These are phyloP conservation scores for Arbacia lixula DNA, from an alignment of 53 echinoderm and acorn worm genomes.

Conservation along the genomic window DNA sequence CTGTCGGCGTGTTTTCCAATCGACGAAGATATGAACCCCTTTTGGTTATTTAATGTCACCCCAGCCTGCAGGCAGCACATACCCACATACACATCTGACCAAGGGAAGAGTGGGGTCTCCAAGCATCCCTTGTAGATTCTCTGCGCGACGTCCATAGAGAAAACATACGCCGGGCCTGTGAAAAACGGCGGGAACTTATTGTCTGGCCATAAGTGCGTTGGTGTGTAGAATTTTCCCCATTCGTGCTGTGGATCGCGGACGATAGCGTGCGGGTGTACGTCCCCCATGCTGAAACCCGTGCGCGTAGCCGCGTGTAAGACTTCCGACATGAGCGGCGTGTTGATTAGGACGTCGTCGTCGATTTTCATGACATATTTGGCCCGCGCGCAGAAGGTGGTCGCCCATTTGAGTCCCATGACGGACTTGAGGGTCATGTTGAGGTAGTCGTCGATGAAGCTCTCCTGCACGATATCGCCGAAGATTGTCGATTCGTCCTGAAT, in stretches of 20 bases:
- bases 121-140: not conserved
- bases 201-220: constrained; percentile 21
- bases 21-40: constrained; percentile 24
- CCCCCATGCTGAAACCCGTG: constrained; percentile 10
- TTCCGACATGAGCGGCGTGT: not conserved
- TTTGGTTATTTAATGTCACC: not conserved
- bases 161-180: constrained; percentile 42
- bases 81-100: constrained; percentile 47
- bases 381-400: constrained; percentile 30
- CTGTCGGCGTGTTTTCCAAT: not conserved
- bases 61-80: constrained; percentile 21
- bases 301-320: not conserved
- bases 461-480: constrained; percentile 43
- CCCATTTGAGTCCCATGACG: constrained; percentile 47
- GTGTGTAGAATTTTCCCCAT: constrained; percentile 55
- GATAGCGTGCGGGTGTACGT: constrained; percentile 31
- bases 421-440: constrained; percentile 50
- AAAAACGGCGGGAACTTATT: constrained; percentile 43
- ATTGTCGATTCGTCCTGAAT: constrained; percentile 16
- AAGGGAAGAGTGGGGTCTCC: constrained; percentile 44
- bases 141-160: constrained; percentile 44
- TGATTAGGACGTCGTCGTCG: constrained; percentile 46
- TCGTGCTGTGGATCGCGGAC: constrained; percentile 38
- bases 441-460: constrained; percentile 47
- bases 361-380: constrained; percentile 39